A percentile compares a stretch with the other conserved stretches of the same genome.
phyloP scores from a whole-genome alignment of 2,888 invertebrate species.

The Axea sp. region DNA sequence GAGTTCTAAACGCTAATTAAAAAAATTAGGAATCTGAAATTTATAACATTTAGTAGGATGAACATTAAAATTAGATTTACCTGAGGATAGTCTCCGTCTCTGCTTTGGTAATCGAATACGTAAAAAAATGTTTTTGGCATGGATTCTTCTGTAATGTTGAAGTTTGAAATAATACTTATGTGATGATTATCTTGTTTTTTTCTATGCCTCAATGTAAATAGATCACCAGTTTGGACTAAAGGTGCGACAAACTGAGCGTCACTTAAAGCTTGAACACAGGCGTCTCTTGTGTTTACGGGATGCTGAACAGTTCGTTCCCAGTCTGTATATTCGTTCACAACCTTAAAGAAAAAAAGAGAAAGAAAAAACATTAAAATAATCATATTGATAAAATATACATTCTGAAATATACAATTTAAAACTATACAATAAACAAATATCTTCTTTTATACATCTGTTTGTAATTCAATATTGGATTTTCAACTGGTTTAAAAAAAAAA shows the following conservation, averaged over 20 bases:
- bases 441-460: too few species aligned
- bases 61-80: too few species aligned
- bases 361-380: too few species aligned
- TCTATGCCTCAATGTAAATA: slow-evolving; percentile 82
- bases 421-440: too few species aligned
- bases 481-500: too few species aligned
- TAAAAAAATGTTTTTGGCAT: slow-evolving; percentile 93
- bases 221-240: slow-evolving; percentile 90
- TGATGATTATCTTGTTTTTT: slow-evolving; percentile 82
- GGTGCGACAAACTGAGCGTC: slow-evolving; percentile 97
- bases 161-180: slow-evolving; percentile 80
- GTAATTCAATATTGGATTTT: too few species aligned
- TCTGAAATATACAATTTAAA: too few species aligned
- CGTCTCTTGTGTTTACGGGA: slow-evolving; percentile 92
- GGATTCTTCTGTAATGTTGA: slow-evolving; percentile 78
- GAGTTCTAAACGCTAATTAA: too few species aligned
- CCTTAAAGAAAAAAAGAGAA: too few species aligned
- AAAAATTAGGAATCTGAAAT: too few species aligned
- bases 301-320: slow-evolving; percentile 96
- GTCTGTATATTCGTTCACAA: slow-evolving; percentile 97
- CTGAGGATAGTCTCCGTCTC: slow-evolving; percentile 93
- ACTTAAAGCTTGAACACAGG: slow-evolving; percentile 93
- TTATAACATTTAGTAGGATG: too few species aligned
- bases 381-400: too few species aligned
- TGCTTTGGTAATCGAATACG: slow-evolving; percentile 95